Conservation (phyloP, 2,113 vertebrate species). For the Crotalus helleri region DNA sequence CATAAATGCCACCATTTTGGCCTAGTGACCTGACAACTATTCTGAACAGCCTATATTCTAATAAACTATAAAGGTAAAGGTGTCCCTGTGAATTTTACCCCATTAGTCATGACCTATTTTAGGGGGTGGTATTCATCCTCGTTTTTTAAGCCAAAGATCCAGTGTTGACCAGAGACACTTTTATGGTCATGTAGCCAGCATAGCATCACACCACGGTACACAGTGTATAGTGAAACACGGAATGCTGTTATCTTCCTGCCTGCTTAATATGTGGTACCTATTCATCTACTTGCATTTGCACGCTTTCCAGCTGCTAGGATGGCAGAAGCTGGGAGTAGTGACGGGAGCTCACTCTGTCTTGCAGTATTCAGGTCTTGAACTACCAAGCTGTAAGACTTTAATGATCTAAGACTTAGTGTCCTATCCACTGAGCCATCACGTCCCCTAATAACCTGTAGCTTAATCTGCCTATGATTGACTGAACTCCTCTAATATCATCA, state of each 20-base stretch:
- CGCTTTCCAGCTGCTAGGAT: neutral
- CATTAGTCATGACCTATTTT: neutral
- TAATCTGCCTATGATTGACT: neutral
- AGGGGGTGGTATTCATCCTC: neutral
- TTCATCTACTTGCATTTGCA: neutral
- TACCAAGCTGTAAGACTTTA: neutral
- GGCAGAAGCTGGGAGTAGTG: neutral
- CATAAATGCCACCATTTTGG: neutral
- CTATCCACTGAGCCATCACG: neutral
- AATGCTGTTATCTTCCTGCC: neutral
- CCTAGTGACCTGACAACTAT: neutral
- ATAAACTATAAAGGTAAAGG: neutral
- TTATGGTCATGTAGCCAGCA: neutral
- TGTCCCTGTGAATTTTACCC: neutral
- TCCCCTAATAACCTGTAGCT: neutral
- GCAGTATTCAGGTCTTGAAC: neutral
- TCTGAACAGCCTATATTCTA: too few relatives aligned
- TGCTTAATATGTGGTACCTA: neutral
- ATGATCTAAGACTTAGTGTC: neutral
- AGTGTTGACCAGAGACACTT: neutral
- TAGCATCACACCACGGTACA: neutral
- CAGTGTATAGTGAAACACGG: neutral
- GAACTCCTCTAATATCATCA: neutral
- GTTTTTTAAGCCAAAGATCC: neutral
- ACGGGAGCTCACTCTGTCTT: neutral